Conservation (phyloP, 2,888 invertebrate species). For the Standfussiana lucernea region DNA sequence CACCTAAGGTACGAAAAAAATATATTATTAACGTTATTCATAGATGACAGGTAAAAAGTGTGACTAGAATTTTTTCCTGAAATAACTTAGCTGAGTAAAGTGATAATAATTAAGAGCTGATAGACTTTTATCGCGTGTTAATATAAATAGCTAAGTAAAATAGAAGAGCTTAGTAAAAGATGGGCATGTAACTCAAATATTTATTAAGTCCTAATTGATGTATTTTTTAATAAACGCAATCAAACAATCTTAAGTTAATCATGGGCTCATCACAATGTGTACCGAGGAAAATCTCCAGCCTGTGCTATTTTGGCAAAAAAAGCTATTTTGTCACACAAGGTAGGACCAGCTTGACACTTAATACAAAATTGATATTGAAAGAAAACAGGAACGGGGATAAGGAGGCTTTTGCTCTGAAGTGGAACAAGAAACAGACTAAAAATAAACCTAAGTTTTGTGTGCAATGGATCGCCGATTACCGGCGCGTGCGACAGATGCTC, state of each 20-base stretch:
- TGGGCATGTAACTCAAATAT: not conserved
- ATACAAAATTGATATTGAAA: not conserved
- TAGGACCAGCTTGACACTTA: not conserved
- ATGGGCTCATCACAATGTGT: not conserved
- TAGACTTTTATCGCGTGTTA: slow-evolving; percentile 6
- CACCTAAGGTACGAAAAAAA: slow-evolving; percentile 29
- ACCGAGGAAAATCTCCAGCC: not conserved
- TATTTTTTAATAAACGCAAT: not conserved
- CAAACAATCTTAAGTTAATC: not conserved
- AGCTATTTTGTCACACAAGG: not conserved
- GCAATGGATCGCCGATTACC: slow-evolving; percentile 70
- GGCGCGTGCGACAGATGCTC: slow-evolving; percentile 85
- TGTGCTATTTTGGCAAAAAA: not conserved
- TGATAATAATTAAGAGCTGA: slow-evolving; percentile 30
- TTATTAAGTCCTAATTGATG: not conserved
- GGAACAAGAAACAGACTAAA: not conserved
- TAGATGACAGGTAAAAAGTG: slow-evolving; percentile 26
- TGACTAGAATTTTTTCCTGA: slow-evolving; percentile 39
- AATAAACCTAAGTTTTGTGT: slow-evolving; percentile 28
- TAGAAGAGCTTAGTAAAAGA: not conserved
- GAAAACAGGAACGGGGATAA: not conserved
- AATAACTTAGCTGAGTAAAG: slow-evolving; percentile 39
- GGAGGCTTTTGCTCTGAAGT: not conserved
- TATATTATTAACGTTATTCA: slow-evolving; percentile 23
- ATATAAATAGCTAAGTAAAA: not conserved